These are phyloP conservation scores for Caenorhabditis sp. DNA, from an alignment of 2,888 invertebrate genomes.

Conservation along the genomic window DNA sequence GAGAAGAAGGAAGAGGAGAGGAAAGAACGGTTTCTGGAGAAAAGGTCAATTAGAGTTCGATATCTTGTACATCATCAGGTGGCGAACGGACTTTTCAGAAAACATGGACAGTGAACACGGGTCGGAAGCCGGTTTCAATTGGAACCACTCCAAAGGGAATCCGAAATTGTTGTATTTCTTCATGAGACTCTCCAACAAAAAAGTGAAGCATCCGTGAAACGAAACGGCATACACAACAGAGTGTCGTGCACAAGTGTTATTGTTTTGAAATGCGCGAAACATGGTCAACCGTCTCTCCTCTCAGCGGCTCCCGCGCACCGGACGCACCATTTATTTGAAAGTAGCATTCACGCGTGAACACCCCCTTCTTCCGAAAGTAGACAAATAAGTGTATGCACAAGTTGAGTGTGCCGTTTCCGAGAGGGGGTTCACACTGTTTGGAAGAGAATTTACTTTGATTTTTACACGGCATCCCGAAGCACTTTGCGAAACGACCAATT, in stretches of 20 bases:
- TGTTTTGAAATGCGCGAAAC: conserved; percentile 45
- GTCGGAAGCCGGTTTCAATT: conserved; percentile 34
- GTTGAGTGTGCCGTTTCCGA: conserved; percentile 50
- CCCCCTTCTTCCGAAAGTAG: conserved; percentile 31
- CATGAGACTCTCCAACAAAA: no score
- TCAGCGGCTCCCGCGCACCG: conserved; percentile 27
- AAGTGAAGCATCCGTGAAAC: conserved; percentile 46
- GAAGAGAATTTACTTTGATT: conserved; percentile 32
- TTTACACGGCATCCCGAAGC: conserved; percentile 21
- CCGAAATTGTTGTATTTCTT: not conserved
- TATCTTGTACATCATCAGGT: conserved; percentile 32
- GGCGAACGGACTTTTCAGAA: conserved; percentile 19
- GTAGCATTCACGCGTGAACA: conserved; percentile 58
- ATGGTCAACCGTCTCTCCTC: conserved; percentile 17
- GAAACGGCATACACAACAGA: conserved; percentile 18
- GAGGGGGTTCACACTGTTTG: conserved; percentile 42
- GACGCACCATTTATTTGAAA: conserved; percentile 32
- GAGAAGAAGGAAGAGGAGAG: conserved; percentile 2
- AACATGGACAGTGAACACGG: conserved; percentile 35
- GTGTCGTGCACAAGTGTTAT: conserved; percentile 53
- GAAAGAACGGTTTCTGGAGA: conserved; percentile 27
- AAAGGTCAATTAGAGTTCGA: conserved; percentile 44
- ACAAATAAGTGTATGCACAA: conserved; percentile 55
- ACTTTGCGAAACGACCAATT: conserved; percentile 37
- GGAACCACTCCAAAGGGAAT: conserved; percentile 46